Conservation (phyloP, 2,113 vertebrate species). For the Nansenia antarctica region DNA sequence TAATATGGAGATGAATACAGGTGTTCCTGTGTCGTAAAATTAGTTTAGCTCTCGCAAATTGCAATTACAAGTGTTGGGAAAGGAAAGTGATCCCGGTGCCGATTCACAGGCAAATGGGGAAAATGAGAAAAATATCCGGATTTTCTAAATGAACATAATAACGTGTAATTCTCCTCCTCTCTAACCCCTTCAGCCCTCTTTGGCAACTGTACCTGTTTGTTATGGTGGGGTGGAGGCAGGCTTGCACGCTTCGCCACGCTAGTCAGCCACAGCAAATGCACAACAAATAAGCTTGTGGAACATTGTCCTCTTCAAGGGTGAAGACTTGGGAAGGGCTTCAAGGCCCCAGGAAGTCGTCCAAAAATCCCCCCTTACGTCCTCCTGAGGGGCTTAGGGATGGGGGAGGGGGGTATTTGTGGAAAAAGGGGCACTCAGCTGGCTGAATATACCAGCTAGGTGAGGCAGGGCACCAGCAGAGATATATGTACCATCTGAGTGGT, state of each 20-base stretch:
- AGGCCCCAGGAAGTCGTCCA: constrained; percentile 65
- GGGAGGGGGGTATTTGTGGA: neutral
- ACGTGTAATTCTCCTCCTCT: constrained; percentile 57
- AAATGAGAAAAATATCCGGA: constrained; percentile 64
- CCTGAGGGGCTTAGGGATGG: constrained; percentile 41
- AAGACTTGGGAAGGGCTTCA: constrained; percentile 69
- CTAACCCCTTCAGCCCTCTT: constrained; percentile 44
- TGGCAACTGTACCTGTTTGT: constrained; percentile 66
- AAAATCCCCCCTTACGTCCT: constrained; percentile 44
- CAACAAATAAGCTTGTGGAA: constrained; percentile 69
- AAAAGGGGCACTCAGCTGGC: neutral
- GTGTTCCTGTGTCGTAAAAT: constrained; percentile 78
- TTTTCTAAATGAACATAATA: constrained; percentile 70
- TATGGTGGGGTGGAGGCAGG: constrained; percentile 53
- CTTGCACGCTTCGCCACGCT: constrained; percentile 46
- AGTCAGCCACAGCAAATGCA: constrained; percentile 48
- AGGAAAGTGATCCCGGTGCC: constrained; percentile 43
- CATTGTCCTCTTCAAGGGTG: constrained; percentile 56
- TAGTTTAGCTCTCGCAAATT: constrained; percentile 80
- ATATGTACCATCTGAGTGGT: constrained; percentile 21
- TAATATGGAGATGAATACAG: constrained; percentile 84
- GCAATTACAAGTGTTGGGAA: constrained; percentile 73
- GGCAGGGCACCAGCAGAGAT: constrained; percentile 31
- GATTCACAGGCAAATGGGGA: constrained; percentile 51
- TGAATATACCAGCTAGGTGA: constrained; percentile 26